Percentiles rank a stretch among this genome's conserved stretches.
These are phyloP conservation scores for Tragulus kanchil DNA, from an alignment of 2,113 vertebrate genomes.

Conservation along the genomic window DNA sequence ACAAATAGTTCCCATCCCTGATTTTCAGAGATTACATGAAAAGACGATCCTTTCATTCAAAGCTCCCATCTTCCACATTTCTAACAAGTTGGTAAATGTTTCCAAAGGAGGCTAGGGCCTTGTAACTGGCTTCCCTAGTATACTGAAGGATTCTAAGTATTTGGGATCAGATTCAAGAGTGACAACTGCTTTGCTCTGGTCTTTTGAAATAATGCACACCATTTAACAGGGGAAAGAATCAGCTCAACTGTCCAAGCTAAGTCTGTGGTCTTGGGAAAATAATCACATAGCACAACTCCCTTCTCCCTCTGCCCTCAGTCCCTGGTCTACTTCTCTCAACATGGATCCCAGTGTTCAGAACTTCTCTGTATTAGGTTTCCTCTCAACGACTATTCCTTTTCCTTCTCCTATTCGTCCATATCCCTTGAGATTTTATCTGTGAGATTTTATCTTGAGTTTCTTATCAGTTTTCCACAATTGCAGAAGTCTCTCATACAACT, in stretches of 20 bases:
- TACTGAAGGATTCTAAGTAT: not conserved
- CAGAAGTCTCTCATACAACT: not conserved
- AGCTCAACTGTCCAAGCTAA: not conserved
- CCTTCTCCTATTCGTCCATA: not conserved
- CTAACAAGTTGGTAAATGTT: not conserved
- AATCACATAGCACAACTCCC: not conserved
- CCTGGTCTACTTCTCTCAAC: not conserved
- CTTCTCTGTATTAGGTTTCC: not conserved
- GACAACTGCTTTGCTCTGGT: not conserved
- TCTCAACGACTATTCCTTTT: not conserved
- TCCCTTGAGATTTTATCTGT: too few species aligned
- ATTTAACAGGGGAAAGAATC: not conserved
- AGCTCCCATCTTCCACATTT: not conserved
- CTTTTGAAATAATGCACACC: not conserved
- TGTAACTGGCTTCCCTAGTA: not conserved
- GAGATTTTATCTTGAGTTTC: not conserved
- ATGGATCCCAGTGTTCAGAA: not conserved
- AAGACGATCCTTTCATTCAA: constrained; percentile 13
- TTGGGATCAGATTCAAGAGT: not conserved
- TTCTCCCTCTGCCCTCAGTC: not conserved
- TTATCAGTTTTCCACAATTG: not conserved
- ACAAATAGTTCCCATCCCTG: not conserved
- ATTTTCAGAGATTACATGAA: constrained; percentile 30
- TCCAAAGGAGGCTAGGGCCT: not conserved
- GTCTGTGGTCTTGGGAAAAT: not conserved